Evolutionary conservation across 2,113 vertebrate species (phyloP), one percentile per base, ranked within the genome.

Genomic region (Pangasianodon gigas): DNA sequence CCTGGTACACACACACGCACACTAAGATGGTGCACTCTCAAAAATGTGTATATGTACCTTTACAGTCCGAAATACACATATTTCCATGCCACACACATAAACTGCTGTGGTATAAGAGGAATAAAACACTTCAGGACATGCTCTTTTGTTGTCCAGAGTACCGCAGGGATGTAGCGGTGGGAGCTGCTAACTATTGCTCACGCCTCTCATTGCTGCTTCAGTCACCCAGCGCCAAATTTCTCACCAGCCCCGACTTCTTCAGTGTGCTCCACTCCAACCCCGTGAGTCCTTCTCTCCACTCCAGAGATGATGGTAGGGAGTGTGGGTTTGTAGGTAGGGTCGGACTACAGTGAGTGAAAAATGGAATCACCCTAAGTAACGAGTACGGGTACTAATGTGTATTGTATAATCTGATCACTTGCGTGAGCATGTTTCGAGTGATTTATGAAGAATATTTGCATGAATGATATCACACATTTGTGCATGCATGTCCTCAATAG

Each of bases 181-280:
- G 96, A 90, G 97, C 97, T 92, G 95, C 97, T 94, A 96, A 97
- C 94, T 97, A 97, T 89, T 96, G 97, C 91, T 97, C 98, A 87
- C 97, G 97, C 90, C 96, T 99, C 90, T 96, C 95, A 10, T 91
- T 99, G 90, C 96, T 99, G 91, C 96, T 99, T 84, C 97, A 99
- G 95, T 99, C 98, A 51, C 97, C 98, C 60, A 97, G 97, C 67
- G 98, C 98, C 93, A 99, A 98, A 94, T 99, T 99, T 93, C 97
- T 99, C 94, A 98, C 97, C 96, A 99, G 98, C 96, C 97, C 98
- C 18, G 98, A 99, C 94, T 99, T 99, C 97, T 99, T 99, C 96
- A 97, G 97, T 93, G 97, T 99, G 96, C 97, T 99, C 95, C 98
- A 99, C 97, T 98, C 98, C 95, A 99, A 98, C 97, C 97, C 97